These are phyloP conservation scores for Nebria salina DNA, from an alignment of 2,888 invertebrate species.

Conservation along the genomic window DNA sequence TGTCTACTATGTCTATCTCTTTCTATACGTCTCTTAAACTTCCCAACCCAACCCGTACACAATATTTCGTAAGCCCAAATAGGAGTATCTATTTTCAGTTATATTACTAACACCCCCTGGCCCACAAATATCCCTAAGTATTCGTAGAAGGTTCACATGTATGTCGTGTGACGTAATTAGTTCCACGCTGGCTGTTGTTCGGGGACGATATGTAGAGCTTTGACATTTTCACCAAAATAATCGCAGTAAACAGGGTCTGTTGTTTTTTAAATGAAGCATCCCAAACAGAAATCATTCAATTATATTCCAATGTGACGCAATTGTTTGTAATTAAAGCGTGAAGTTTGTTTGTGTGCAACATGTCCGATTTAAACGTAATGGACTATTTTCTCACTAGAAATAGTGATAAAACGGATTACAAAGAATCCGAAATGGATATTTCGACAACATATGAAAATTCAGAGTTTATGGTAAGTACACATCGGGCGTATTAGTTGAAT, in stretches of 20 bases:
- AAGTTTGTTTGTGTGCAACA: conserved; percentile 44
- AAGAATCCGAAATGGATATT: conserved; percentile 58
- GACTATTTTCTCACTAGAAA: conserved; percentile 50
- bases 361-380: conserved; percentile 50
- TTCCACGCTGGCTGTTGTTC: conserved; percentile 73
- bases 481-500: conserved; percentile 3
- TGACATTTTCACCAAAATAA: conserved; percentile 31
- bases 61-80: no score
- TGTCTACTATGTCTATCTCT: no score
- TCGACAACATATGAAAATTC: conserved; percentile 57
- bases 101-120: no score
- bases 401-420: conserved; percentile 54
- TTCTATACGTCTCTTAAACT: no score
- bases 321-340: background rate
- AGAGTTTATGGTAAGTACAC: conserved; percentile 58
- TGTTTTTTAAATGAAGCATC: conserved; percentile 5
- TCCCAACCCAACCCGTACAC: no score
- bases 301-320: background rate
- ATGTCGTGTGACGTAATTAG: conserved; percentile 69
- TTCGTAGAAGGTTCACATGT: no score
- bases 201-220: conserved; percentile 47
- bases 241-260: conserved; percentile 7
- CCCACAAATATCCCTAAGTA: no score
- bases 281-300: background rate
- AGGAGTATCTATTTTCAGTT: no score